phyloP scores from a whole-genome alignment of 2,888 invertebrate species.

The Stegophylla sp. region DNA sequence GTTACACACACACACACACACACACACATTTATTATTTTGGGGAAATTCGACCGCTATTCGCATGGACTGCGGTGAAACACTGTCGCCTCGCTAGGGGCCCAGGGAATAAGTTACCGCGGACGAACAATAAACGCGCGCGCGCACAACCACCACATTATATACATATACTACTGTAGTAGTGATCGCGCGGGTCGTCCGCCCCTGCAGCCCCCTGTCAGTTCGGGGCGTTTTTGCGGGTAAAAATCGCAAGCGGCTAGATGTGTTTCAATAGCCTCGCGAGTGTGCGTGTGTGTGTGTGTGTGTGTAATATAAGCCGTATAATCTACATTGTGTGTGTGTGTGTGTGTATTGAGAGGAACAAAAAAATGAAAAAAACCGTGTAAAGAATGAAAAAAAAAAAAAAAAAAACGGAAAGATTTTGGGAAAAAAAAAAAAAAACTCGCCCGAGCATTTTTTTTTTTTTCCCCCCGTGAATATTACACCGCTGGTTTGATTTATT shows the following conservation, averaged over 20 bases:
- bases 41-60: constrained; percentile 27
- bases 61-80: background rate
- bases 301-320: constrained; percentile 57
- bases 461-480: constrained; percentile 19
- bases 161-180: background rate
- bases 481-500: constrained; percentile 53
- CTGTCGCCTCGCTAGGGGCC: background rate
- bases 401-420: constrained; percentile 18
- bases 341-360: constrained; percentile 7
- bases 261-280: constrained; percentile 43
- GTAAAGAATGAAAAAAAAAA: constrained; percentile 28
- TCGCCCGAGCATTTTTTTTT: background rate
- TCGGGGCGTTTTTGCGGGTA: constrained; percentile 53
- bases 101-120: background rate
- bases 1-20: background rate
- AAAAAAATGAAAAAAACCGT: background rate
- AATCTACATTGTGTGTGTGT: constrained; percentile 40
- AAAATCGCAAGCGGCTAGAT: constrained; percentile 21
- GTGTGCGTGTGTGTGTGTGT: background rate
- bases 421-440: constrained; percentile 24
- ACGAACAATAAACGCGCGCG: constrained; percentile 6
- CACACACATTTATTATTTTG: background rate
- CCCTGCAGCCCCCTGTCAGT: background rate
- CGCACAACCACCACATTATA: background rate
- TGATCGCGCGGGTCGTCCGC: background rate